These are phyloP conservation scores for Caenorhabditis wallacei DNA, from an alignment of 2,888 invertebrate species.

Conservation along the genomic window DNA sequence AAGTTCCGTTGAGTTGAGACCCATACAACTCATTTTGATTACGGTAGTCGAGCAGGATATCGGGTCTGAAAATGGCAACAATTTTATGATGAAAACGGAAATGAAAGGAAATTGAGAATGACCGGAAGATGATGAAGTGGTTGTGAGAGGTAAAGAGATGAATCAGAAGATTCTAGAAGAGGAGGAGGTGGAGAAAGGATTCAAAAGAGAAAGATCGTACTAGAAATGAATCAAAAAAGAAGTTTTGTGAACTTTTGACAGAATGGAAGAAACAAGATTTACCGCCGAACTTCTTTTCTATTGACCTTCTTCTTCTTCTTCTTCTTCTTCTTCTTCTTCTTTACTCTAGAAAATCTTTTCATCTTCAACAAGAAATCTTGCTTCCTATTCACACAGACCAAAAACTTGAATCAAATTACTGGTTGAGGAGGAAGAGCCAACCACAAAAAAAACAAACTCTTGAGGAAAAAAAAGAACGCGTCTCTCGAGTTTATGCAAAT, in stretches of 20 bases:
- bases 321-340: not conserved
- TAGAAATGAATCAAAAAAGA: conserved; percentile 23
- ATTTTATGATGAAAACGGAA: not conserved
- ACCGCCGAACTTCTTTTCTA: conserved; percentile 23
- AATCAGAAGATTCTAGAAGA: not conserved
- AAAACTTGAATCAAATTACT: conserved; percentile 43
- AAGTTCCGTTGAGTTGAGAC: conserved; percentile 66
- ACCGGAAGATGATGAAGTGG: conserved; percentile 9
- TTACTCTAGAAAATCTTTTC: conserved; percentile 26
- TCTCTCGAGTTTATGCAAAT: conserved; percentile 40
- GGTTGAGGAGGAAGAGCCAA: conserved; percentile 17
- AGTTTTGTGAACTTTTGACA: conserved; percentile 22
- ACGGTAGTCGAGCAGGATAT: not conserved
- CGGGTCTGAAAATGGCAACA: conserved; percentile 20
- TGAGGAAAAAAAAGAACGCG: conserved; percentile 32
- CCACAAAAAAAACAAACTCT: conserved; percentile 26
- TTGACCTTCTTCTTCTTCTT: conserved; percentile 11
- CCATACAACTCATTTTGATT: conserved; percentile 64
- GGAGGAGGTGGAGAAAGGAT: no score
- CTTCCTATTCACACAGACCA: conserved; percentile 15
- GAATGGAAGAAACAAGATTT: conserved; percentile 27
- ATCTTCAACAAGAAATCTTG: not conserved
- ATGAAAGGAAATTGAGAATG: conserved; percentile 5
- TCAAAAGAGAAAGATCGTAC: not conserved
- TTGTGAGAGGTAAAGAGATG: not conserved